Evolutionary conservation across 2,113 vertebrate species (phyloP).

Genomic region (Vombatus ursinus): DNA sequence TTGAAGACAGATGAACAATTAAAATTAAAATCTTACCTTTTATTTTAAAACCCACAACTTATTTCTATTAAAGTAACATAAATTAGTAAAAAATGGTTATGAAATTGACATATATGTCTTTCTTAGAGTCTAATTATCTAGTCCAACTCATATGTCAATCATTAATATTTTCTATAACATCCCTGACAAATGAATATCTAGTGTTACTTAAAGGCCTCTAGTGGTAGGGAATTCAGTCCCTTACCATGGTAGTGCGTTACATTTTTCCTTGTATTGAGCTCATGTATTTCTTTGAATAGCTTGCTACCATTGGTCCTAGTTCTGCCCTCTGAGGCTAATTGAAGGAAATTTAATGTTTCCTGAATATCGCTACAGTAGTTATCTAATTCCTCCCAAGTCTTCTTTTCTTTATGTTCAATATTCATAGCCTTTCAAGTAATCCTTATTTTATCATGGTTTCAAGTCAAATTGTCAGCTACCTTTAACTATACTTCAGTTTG

Average conservation of each 20-base stretch:
- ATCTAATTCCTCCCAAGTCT: not conserved
- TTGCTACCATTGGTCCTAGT: not conserved
- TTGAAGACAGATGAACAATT: constrained; percentile 48
- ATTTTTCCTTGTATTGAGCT: not conserved
- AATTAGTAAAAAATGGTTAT: constrained; percentile 44
- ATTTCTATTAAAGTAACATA: constrained; percentile 42
- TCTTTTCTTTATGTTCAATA: not conserved
- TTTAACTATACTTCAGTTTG: not conserved
- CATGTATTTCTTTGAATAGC: not conserved
- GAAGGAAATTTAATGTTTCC: not conserved
- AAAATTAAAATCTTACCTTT: constrained; percentile 51
- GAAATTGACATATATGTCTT: constrained; percentile 34
- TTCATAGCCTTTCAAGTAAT: not conserved
- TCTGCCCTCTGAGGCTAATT: not conserved
- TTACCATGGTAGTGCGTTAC: not conserved
- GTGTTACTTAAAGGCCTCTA: not conserved
- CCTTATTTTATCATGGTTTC: not conserved
- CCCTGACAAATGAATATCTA: not conserved
- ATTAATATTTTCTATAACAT: not conserved
- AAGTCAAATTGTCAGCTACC: not conserved
- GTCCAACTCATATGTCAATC: not conserved
- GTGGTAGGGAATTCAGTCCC: not conserved
- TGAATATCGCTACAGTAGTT: not conserved
- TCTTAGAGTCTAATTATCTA: not conserved
- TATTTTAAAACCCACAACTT: constrained; percentile 33